A percentile compares a stretch with the other conserved stretches of the same genome.
Conservation (phyloP, 2,113 vertebrate genomes). For the Lynx canadensis region DNA sequence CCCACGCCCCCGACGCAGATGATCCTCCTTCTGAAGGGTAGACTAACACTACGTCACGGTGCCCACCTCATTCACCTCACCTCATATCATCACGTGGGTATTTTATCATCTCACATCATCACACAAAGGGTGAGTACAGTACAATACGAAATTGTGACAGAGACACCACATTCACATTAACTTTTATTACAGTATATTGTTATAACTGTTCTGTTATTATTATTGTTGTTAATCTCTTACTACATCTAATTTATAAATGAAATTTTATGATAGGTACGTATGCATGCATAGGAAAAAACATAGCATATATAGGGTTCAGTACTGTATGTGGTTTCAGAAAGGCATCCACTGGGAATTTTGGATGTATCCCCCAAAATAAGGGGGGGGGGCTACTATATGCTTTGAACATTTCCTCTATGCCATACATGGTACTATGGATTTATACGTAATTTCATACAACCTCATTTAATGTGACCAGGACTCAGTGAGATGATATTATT, state of each 20-base stretch:
- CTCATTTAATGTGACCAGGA: not conserved
- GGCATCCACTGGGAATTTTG: not conserved
- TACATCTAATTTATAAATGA: not conserved
- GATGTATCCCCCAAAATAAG: not conserved
- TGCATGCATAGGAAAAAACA: not conserved
- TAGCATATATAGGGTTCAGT: not conserved
- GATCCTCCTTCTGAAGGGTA: not conserved
- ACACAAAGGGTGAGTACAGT: not conserved
- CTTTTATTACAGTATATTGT: not conserved
- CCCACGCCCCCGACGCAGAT: not conserved
- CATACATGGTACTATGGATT: not conserved
- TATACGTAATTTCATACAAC: not conserved
- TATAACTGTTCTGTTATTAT: not conserved
- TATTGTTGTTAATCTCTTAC: not conserved
- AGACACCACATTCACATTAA: not conserved
- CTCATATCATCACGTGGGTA: not conserved
- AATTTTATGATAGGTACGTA: not conserved
- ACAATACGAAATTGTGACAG: not conserved
- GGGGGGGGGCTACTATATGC: not conserved
- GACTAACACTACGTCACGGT: not conserved
- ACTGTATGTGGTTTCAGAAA: not conserved
- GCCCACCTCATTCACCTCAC: not conserved
- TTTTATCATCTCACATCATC: not conserved
- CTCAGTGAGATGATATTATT: not conserved
- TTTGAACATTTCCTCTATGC: not conserved